phyloP scores from a whole-genome alignment of 2,888 invertebrate species.

The Macrosiphum euphorbiae region DNA sequence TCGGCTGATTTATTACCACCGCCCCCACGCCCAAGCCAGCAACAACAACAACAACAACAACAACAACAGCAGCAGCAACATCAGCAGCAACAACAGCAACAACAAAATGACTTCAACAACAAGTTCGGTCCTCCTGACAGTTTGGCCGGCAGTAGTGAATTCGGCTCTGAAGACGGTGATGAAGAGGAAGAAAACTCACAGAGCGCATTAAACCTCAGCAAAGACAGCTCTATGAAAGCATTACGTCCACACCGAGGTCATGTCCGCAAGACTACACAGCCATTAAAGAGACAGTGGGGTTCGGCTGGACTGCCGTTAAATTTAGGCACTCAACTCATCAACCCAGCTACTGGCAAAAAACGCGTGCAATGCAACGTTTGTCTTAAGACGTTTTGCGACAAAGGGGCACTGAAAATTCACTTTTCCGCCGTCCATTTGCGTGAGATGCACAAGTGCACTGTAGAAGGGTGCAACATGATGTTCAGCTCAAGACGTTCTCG shows the following conservation, averaged over 20 bases:
- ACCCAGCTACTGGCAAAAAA: slow-evolving; percentile 94
- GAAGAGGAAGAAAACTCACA: slow-evolving; percentile 76
- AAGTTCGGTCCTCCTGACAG: slow-evolving; percentile 68
- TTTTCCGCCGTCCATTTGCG: slow-evolving; percentile 98
- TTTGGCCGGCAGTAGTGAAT: slow-evolving; percentile 71
- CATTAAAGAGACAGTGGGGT: slow-evolving; percentile 82
- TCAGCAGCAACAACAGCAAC: slow-evolving; percentile 70
- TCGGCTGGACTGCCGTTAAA: slow-evolving; percentile 83
- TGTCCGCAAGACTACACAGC: slow-evolving; percentile 78
- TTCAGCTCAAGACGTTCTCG: slow-evolving; percentile 96
- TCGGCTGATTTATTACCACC: slow-evolving; percentile 68
- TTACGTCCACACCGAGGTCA: slow-evolving; percentile 71
- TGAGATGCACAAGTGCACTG: slow-evolving; percentile 99
- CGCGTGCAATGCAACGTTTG: slow-evolving; percentile 98
- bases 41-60: slow-evolving; percentile 69
- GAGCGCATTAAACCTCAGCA: slow-evolving; percentile 77
- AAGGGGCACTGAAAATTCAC: slow-evolving; percentile 98
- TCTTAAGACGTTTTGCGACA: slow-evolving; percentile 99
- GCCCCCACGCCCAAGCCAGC: slow-evolving; percentile 69
- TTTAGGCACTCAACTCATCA: slow-evolving; percentile 90
- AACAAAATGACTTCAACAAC: slow-evolving; percentile 69
- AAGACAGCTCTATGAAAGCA: slow-evolving; percentile 72
- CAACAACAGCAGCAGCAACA: slow-evolving; percentile 70
- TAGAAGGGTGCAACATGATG: slow-evolving; percentile 99
- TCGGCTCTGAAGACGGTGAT: slow-evolving; percentile 74